A percentile compares a stretch with the other conserved stretches of the same genome.
Conservation (phyloP, 2,113 vertebrate species). For the Gambusia affinis region DNA sequence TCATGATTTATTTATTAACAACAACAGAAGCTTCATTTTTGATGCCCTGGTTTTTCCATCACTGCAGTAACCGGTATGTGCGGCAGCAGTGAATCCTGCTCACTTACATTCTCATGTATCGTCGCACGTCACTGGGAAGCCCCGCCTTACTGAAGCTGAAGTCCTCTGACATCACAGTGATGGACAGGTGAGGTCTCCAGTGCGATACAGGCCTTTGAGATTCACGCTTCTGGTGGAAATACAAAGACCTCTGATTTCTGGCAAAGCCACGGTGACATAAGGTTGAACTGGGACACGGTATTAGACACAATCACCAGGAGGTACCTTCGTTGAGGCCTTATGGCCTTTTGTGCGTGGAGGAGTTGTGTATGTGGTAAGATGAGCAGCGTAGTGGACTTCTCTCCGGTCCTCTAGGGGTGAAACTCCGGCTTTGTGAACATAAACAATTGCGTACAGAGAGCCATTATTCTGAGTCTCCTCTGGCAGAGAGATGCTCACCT, state of each 20-base stretch:
- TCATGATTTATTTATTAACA: background rate
- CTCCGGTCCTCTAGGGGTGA: conserved; percentile 91
- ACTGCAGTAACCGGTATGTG: background rate
- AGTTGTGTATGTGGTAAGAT: conserved; percentile 89
- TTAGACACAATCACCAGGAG: background rate
- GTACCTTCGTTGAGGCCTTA: conserved; percentile 52
- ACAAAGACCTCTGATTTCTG: conserved; percentile 1
- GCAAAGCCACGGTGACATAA: background rate
- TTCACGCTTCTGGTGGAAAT: conserved; percentile 66
- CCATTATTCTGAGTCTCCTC: conserved; percentile 91
- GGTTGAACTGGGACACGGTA: conserved; percentile 12
- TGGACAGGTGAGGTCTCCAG: conserved; percentile 89
- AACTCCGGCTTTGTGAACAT: conserved; percentile 89
- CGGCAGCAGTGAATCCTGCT: background rate
- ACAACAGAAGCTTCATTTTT: background rate
- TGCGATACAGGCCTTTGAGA: conserved; percentile 85
- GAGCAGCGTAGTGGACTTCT: conserved; percentile 89
- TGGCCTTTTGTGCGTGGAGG: conserved; percentile 62
- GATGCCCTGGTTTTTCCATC: background rate
- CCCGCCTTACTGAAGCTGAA: conserved; percentile 91
- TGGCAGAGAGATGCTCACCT: conserved; percentile 89
- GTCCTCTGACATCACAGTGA: conserved; percentile 93
- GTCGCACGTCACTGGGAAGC: conserved; percentile 92
- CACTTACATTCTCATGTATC: conserved; percentile 93
- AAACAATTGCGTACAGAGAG: conserved; percentile 89